phyloP scores from a whole-genome alignment of 2,113 vertebrate genomes.

The Apistogramma diplotaenia region DNA sequence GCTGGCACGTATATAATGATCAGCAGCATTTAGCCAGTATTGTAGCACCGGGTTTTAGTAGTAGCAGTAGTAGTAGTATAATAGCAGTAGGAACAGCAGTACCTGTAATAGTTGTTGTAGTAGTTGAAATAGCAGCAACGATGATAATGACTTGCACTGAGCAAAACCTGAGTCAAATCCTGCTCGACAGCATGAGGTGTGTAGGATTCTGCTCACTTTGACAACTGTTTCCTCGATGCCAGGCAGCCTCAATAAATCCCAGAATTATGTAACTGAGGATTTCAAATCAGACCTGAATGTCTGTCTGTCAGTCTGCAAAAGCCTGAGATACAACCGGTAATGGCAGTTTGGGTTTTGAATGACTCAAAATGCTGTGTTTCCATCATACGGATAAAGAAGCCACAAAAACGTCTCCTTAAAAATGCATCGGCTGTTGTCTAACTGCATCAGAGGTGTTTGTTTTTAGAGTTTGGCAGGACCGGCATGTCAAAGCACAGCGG shows the following conservation, averaged over 20 bases:
- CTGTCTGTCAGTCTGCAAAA: constrained; percentile 40
- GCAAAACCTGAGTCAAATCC: constrained; percentile 74
- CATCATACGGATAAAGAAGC: constrained; percentile 17
- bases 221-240: constrained; percentile 25
- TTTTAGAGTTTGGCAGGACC: constrained; percentile 3
- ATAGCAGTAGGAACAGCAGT: constrained; percentile 28
- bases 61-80: constrained; percentile 49
- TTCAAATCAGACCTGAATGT: constrained; percentile 12
- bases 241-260: constrained; percentile 37
- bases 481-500: constrained; percentile 68
- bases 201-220: constrained; percentile 30
- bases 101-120: constrained; percentile 56
- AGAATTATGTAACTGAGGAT: constrained; percentile 29
- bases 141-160: constrained; percentile 62
- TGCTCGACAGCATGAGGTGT: constrained; percentile 48
- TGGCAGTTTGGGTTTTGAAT: constrained; percentile 62
- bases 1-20: constrained; percentile 58
- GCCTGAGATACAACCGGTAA: constrained; percentile 63
- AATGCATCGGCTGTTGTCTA: constrained; percentile 11
- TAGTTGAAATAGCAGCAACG: constrained; percentile 71
- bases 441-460: not conserved
- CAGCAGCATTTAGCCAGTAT: constrained; percentile 63
- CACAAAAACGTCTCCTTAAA: constrained; percentile 9
- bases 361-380: constrained; percentile 26
- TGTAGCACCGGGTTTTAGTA: constrained; percentile 63